Evolutionary conservation across 2,797 vertebrate genomes (phyloP).

Genomic region (Rhinichthys osculus): DNA sequence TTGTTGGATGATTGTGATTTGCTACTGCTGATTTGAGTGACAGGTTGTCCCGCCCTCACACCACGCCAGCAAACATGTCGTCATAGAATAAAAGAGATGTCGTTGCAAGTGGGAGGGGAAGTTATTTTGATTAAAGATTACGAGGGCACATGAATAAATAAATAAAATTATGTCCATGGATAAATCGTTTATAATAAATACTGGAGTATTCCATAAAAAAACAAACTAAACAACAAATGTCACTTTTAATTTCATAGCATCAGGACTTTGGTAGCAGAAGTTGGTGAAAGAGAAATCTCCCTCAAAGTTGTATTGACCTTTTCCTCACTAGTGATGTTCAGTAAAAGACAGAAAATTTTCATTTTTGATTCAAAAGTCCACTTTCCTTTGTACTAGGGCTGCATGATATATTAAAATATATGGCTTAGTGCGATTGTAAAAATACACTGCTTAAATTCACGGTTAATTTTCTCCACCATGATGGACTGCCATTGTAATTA

Average conservation of each 20-base stretch:
- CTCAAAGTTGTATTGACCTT: background rate
- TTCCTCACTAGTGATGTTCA: background rate
- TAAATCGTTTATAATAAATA: background rate
- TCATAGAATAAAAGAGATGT: background rate
- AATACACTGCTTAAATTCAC: background rate
- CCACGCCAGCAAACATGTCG: background rate
- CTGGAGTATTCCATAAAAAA: background rate
- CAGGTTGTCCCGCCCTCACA: background rate
- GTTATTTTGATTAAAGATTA: background rate
- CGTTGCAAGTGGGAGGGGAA: background rate
- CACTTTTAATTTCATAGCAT: background rate
- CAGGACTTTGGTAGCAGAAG: background rate
- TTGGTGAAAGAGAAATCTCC: background rate
- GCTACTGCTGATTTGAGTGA: background rate
- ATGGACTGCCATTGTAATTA: background rate
- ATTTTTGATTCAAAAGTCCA: background rate
- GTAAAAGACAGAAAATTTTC: background rate
- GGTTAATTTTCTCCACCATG: background rate
- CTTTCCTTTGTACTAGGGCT: background rate
- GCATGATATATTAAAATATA: background rate
- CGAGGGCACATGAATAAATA: background rate
- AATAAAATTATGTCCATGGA: background rate
- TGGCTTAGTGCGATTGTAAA: background rate
- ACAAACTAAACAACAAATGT: background rate
- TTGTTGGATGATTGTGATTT: background rate